Evolutionary conservation across 1,140 invertebrate species (phyloP).

Genomic region (Solenopsis invicta): DNA sequence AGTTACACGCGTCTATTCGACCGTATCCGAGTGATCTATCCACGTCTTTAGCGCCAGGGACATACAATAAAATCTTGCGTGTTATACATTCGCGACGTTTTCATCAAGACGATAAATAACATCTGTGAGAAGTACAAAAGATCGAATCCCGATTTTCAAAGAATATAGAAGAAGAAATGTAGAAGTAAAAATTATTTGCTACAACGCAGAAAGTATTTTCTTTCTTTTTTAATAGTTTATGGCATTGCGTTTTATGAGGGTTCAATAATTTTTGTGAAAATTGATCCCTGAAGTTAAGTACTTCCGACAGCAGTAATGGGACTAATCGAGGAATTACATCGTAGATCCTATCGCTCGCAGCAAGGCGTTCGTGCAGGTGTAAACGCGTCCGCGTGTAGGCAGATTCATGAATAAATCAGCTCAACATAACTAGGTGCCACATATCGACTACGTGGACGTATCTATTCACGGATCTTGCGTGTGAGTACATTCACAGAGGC

Average conservation of each 20-base stretch:
- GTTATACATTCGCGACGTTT: background rate
- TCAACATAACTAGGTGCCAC: conserved; percentile 42
- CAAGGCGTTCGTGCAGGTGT: conserved; percentile 69
- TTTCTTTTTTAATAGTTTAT: background rate
- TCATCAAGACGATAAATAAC: background rate
- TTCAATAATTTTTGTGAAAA: background rate
- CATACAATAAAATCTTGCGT: conserved; percentile 3
- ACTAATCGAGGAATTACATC: conserved; percentile 64
- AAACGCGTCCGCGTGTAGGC: conserved; percentile 67
- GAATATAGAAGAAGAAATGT: background rate
- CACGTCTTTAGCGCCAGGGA: conserved; percentile 4
- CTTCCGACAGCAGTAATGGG: conserved; percentile 33
- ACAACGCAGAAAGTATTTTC: background rate
- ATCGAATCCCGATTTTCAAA: background rate
- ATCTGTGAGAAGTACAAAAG: background rate
- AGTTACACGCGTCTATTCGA: conserved; percentile 18
- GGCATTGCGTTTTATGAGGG: background rate
- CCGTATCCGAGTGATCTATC: conserved; percentile 23
- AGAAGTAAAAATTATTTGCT: background rate
- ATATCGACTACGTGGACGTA: conserved; percentile 52
- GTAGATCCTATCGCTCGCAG: conserved; percentile 75
- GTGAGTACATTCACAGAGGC: background rate
- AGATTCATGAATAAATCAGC: conserved; percentile 78
- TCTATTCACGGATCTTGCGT: conserved; percentile 57
- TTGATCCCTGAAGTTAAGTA: background rate